A percentile compares a stretch with the other conserved stretches of the same genome.
phyloP scores from a whole-genome alignment of 1,140 invertebrate genomes.

The Zaprionus inermis region DNA sequence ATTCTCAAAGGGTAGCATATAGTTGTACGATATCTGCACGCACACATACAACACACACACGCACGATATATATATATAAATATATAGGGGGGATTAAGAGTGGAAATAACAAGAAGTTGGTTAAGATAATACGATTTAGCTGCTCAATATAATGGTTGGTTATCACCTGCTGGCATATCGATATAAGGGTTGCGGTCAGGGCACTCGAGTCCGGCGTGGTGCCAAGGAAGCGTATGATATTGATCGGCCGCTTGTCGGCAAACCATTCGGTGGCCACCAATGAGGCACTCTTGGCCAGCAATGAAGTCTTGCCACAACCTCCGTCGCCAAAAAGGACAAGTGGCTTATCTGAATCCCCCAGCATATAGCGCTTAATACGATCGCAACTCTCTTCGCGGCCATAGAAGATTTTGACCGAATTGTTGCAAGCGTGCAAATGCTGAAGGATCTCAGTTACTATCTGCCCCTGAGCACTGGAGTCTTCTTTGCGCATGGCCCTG shows the following conservation, averaged over 20 bases:
- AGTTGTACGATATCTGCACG: slow-evolving; percentile 96
- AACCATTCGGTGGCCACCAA: slow-evolving; percentile 91
- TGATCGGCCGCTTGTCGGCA: slow-evolving; percentile 90
- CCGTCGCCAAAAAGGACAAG: slow-evolving; percentile 97
- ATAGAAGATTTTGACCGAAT: slow-evolving; percentile 98
- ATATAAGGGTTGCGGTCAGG: slow-evolving; percentile 96
- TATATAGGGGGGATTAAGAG: neutral
- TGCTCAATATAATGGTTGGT: slow-evolving; percentile 33
- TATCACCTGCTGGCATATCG: slow-evolving; percentile 95
- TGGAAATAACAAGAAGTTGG: slow-evolving; percentile 28
- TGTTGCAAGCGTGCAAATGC: slow-evolving; percentile 98
- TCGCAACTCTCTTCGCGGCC: slow-evolving; percentile 95
- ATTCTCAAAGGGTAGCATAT: slow-evolving; percentile 95
- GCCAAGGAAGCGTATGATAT: slow-evolving; percentile 96
- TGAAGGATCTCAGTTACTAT: slow-evolving; percentile 98
- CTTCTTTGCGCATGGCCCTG: slow-evolving; percentile 97
- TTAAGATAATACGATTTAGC: slow-evolving; percentile 12
- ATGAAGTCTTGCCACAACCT: slow-evolving; percentile 98
- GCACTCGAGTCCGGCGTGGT: slow-evolving; percentile 98
- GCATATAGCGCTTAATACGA: slow-evolving; percentile 93
- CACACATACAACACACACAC: neutral
- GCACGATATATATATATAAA: slow-evolving; percentile 2
- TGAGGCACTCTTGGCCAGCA: slow-evolving; percentile 96
- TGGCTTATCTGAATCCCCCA: slow-evolving; percentile 93
- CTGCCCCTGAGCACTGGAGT: slow-evolving; percentile 95